phyloP scores from a whole-genome alignment of 1,140 invertebrate genomes.

The Globodera ellingtonae region DNA sequence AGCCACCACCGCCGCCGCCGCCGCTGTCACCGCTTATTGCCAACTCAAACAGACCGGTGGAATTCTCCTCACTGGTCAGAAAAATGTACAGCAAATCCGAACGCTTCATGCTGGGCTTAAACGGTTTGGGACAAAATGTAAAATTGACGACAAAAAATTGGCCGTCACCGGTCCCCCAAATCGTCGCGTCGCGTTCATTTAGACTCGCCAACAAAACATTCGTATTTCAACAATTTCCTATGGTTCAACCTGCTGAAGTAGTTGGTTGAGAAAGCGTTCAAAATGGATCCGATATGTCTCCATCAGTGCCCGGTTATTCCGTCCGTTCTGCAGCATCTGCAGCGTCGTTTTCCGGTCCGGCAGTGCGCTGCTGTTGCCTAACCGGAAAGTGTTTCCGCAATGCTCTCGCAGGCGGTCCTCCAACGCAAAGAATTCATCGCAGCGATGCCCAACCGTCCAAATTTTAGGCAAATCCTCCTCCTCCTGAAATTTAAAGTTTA shows the following conservation, averaged over 20 bases:
- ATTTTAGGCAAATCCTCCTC: conserved; percentile 22
- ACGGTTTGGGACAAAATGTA: neutral
- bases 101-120: conserved; percentile 39
- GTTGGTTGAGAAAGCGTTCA: conserved; percentile 40
- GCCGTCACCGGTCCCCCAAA: neutral
- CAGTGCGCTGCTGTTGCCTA: conserved; percentile 15
- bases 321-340: conserved; percentile 28
- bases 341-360: conserved; percentile 46
- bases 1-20: neutral
- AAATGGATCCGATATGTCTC: conserved; percentile 40
- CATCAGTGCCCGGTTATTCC: conserved; percentile 39
- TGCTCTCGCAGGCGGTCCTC: conserved; percentile 37
- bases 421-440: conserved; percentile 49
- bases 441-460: conserved; percentile 49
- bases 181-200: neutral
- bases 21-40: neutral
- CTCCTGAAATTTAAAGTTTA: neutral
- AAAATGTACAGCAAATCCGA: conserved; percentile 52
- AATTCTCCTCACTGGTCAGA: conserved; percentile 42
- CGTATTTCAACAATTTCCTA: neutral
- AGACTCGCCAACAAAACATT: neutral
- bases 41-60: conserved; percentile 19
- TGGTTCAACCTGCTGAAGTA: conserved; percentile 28
- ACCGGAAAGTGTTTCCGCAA: conserved; percentile 39
- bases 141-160: neutral